Conservation (phyloP, 2,797 vertebrate genomes). For the Okamejei kenojei region DNA sequence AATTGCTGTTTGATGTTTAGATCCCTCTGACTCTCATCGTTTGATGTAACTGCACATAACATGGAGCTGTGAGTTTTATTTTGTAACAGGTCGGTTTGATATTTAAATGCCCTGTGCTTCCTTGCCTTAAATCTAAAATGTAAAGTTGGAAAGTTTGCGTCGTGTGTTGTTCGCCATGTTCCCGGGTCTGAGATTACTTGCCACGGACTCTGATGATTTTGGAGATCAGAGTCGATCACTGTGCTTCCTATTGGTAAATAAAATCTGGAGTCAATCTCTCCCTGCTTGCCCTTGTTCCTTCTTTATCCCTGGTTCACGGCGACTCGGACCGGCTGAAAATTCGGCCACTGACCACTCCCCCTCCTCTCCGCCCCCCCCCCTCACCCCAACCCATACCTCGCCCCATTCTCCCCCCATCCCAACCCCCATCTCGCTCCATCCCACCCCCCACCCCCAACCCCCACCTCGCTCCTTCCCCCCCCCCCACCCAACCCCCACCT, state of each 20-base stretch:
- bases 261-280: neutral
- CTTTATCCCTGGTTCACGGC: neutral
- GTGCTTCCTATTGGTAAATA: slow-evolving; percentile 3
- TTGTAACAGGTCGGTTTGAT: neutral
- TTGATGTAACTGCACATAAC: neutral
- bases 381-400: too few relatives aligned
- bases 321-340: too few relatives aligned
- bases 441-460: too few relatives aligned
- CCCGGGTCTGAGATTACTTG: neutral
- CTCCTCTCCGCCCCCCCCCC: too few relatives aligned
- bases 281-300: neutral
- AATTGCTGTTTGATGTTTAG: neutral
- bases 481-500: too few relatives aligned
- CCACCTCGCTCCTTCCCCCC: too few relatives aligned
- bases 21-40: neutral
- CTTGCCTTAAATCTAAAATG: slow-evolving; percentile 32
- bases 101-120: neutral
- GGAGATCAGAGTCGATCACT: neutral
- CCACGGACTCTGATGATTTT: neutral
- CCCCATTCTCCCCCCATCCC: too few relatives aligned
- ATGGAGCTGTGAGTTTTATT: neutral
- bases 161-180: slow-evolving; percentile 6
- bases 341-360: too few relatives aligned
- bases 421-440: too few relatives aligned
- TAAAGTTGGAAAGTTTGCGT: neutral